Base-by-base conservation (phyloP, 2,113 vertebrate species). In the Pelodiscus sinensis region DNA sequence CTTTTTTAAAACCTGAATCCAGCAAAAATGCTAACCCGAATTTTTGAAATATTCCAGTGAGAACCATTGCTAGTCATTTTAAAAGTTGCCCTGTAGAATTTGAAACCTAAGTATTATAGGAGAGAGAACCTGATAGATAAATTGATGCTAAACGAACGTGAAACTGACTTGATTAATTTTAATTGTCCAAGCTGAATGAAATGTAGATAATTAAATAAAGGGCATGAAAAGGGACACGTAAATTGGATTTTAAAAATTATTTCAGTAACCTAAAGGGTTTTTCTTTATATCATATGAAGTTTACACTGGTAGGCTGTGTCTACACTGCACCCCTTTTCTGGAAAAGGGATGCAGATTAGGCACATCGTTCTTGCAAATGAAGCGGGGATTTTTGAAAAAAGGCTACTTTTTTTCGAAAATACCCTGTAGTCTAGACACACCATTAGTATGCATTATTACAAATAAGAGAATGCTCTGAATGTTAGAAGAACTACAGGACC, bases 111-210 rank as follows among this genome's bases (percentile, higher is more conserved):
- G 11, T 82, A 82, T 21, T 73, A 1, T 12, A 85, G 9, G 29
- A 60, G 81, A 94, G 93, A 81, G 81, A 89, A 27, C 84, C 31
- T 73, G 29, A 58, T 57, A 86, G 1, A 57, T 9, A 92, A 60
- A 86, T 62, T 82, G 29, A 29, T 8, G 24, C 11, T 85, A 50
- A 71, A 16, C 4, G 29, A n/a, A 86, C 81, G 5, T 51, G 21
- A 88, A 90, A 90, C 21, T 24, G 7, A 75, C 91, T 88, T 62
- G 24, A 79, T 60, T 68, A 25, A 13, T 91, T 89, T 85, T 55
- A 13, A 56, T 54, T 50, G 38, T 77, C 21, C 35, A 75, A 25
- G 71, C 21, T 75, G 38, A 75, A 21, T 75, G 71, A 44, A 75
- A 24, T 44, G 35, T 38, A 75, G 35, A 44, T 82, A 73, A 73